Conservation (phyloP, 2,797 vertebrate genomes). For the Thamnophis elegans region DNA sequence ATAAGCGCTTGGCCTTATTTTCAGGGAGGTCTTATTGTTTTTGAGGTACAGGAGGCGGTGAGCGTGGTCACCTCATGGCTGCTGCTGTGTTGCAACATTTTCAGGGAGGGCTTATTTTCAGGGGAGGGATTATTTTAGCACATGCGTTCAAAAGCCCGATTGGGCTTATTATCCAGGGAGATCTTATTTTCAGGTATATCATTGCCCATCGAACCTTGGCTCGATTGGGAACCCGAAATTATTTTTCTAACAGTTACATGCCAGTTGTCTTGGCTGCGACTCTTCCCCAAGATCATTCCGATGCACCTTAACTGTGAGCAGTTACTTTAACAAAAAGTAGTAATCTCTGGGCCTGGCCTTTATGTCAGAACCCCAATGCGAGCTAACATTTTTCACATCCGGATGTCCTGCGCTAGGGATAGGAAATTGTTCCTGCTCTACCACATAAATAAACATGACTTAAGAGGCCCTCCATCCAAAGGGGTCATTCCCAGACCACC, state of each 20-base stretch:
- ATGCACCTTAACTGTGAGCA: background rate
- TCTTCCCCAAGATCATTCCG: background rate
- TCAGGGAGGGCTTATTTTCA: no score
- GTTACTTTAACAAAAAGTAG: background rate
- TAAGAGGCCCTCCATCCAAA: slow-evolving; percentile 28
- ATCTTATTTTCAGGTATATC: no score
- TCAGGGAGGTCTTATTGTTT: no score
- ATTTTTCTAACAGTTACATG: background rate
- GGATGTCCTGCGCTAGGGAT: background rate
- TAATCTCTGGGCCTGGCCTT: background rate
- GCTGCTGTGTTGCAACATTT: no score
- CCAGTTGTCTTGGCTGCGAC: background rate
- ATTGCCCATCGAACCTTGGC: background rate
- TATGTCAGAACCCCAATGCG: background rate
- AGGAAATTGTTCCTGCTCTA: slow-evolving; percentile 56
- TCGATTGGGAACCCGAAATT: background rate
- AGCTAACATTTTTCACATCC: slow-evolving; percentile 21
- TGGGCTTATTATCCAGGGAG: no score
- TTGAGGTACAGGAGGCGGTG: no score
- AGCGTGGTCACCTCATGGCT: no score
- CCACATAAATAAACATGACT: slow-evolving; percentile 36
- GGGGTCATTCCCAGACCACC: slow-evolving; percentile 51
- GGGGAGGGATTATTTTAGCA: no score
- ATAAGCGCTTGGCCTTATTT: no score
- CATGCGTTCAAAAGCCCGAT: no score